Conservation (phyloP, 2,797 vertebrate species). For the Gymnothorax javanicus region DNA sequence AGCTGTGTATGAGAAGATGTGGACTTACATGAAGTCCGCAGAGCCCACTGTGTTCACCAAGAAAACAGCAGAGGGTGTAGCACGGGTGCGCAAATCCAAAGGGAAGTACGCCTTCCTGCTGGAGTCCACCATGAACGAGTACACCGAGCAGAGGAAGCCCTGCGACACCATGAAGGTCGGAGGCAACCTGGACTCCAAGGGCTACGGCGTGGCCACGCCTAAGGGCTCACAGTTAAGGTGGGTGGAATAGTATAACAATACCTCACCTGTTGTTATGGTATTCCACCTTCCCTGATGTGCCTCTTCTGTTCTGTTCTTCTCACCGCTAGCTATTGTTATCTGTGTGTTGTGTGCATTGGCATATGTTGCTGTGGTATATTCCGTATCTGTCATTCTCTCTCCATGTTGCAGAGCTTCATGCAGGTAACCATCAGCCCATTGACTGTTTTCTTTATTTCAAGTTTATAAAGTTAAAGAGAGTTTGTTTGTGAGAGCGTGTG, state of each 20-base stretch:
- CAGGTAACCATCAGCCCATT: conserved; percentile 79
- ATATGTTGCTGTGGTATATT: conserved; percentile 69
- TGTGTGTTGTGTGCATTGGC: background rate
- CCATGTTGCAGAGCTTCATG: conserved; percentile 72
- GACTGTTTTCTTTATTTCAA: background rate
- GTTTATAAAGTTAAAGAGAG: background rate
- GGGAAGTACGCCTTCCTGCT: conserved; percentile 99
- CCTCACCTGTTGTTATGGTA: conserved; percentile 96
- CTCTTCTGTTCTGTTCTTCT: conserved; percentile 69
- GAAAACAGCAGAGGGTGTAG: conserved; percentile 94
- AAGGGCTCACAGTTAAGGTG: conserved; percentile 99
- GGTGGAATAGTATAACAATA: conserved; percentile 99
- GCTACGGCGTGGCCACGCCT: conserved; percentile 97
- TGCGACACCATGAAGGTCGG: conserved; percentile 99
- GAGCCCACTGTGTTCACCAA: conserved; percentile 97
- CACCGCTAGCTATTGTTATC: conserved; percentile 55
- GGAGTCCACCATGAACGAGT: conserved; percentile 99
- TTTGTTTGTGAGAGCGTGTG: conserved; percentile 49
- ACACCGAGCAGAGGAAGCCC: conserved; percentile 98
- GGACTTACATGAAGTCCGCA: conserved; percentile 98
- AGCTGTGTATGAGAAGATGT: conserved; percentile 99
- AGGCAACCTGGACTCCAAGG: conserved; percentile 99
- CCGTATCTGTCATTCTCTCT: conserved; percentile 73
- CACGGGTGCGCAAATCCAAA: conserved; percentile 96
- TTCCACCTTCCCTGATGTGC: conserved; percentile 99